These are phyloP conservation scores for Sinocyclocheilus grahami DNA, from an alignment of 2,113 vertebrate genomes.

Conservation along the genomic window DNA sequence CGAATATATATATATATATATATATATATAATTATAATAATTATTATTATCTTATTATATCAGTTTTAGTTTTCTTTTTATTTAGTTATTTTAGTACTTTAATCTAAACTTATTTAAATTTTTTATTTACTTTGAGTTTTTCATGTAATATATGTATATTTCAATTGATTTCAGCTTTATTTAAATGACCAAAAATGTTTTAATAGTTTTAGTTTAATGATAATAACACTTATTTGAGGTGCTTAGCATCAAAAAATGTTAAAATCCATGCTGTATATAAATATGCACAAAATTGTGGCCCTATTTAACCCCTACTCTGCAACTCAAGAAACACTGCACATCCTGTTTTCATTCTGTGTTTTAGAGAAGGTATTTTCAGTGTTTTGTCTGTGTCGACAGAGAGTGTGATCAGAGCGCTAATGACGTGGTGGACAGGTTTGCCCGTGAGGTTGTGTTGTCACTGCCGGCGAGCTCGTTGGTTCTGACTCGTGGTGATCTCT, in stretches of 20 bases:
- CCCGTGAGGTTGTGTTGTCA: constrained; percentile 85
- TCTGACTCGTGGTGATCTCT: constrained; percentile 92
- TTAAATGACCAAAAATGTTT: background rate
- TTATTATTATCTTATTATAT: background rate
- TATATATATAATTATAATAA: background rate
- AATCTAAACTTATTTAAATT: background rate
- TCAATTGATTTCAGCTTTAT: background rate
- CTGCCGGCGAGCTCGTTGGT: constrained; percentile 83
- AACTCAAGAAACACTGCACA: background rate
- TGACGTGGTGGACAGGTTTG: constrained; percentile 86
- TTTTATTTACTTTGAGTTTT: background rate
- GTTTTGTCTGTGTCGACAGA: constrained; percentile 65
- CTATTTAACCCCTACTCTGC: background rate
- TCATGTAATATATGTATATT: background rate
- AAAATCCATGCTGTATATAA: background rate
- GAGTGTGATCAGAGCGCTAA: constrained; percentile 88
- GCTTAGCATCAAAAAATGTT: background rate
- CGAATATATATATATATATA: too few species aligned
- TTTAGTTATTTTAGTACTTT: background rate
- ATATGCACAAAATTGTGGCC: background rate
- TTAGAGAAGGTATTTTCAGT: background rate
- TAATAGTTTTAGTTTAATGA: background rate
- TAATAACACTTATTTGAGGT: background rate
- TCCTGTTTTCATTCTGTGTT: background rate
- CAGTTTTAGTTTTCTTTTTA: background rate